Evolutionary conservation across 2,113 vertebrate genomes (phyloP).

Genomic region (Oryzias woworae): DNA sequence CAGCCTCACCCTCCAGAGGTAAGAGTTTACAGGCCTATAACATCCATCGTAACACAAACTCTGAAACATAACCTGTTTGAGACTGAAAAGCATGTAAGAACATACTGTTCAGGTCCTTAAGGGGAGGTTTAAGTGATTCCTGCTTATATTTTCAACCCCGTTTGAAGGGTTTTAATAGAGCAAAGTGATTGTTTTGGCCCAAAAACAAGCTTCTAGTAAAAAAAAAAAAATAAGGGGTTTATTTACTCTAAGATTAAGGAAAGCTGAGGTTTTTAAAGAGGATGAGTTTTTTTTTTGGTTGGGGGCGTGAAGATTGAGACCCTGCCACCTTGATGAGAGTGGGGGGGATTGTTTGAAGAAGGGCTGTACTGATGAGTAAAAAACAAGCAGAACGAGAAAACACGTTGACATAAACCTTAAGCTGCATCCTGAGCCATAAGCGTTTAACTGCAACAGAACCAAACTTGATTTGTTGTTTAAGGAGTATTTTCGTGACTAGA

Average conservation of each 20-base stretch:
- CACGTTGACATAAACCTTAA: not conserved
- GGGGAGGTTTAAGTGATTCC: not conserved
- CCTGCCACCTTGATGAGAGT: not conserved
- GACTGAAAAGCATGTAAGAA: not conserved
- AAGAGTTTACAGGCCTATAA: constrained; percentile 42
- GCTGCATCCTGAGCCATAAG: not conserved
- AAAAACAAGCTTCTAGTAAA: too few species aligned
- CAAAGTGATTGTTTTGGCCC: not conserved
- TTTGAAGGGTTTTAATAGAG: not conserved
- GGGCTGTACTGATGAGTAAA: not conserved
- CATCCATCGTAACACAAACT: not conserved
- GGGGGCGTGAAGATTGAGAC: not conserved
- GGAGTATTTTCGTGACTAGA: constrained; percentile 18
- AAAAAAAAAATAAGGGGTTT: too few species aligned
- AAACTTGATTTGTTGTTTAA: not conserved
- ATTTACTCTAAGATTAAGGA: not conserved
- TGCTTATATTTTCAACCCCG: constrained; percentile 6
- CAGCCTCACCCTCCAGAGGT: constrained; percentile 92
- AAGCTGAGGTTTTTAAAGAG: not conserved
- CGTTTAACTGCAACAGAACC: not conserved
- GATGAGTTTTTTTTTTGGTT: not conserved
- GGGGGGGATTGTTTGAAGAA: not conserved
- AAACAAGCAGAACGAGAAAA: not conserved
- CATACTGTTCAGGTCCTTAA: not conserved
- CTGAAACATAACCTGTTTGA: not conserved